phyloP scores from a whole-genome alignment of 1,140 invertebrate genomes.

The Pogonomyrmex barbatus region DNA sequence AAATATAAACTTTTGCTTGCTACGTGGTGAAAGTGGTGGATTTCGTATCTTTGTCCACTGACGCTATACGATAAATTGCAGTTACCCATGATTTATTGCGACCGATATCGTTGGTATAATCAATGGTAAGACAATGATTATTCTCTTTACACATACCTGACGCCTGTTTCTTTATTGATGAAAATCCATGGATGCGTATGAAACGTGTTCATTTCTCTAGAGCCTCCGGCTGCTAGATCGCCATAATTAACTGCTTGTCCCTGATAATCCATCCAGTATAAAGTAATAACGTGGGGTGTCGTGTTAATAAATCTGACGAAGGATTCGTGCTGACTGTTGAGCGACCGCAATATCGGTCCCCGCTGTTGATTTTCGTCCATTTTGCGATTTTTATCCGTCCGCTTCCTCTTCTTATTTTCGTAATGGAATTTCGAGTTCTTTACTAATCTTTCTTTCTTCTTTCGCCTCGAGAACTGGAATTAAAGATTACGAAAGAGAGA shows the following conservation, averaged over 20 bases:
- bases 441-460: constrained; percentile 46
- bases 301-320: constrained; percentile 90
- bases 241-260: constrained; percentile 88
- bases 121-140: background rate
- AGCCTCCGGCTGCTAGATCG: constrained; percentile 85
- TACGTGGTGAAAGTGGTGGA: background rate
- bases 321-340: constrained; percentile 84
- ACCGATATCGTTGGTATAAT: background rate
- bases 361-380: constrained; percentile 59
- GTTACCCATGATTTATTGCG: background rate
- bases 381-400: constrained; percentile 12
- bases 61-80: background rate
- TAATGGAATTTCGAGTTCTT: constrained; percentile 69
- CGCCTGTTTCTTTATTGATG: constrained; percentile 88
- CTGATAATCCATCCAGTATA: constrained; percentile 92
- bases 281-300: constrained; percentile 87
- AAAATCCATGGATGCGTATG: constrained; percentile 92
- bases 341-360: constrained; percentile 80
- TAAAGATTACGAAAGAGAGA: constrained; percentile 41
- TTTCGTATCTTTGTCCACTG: background rate
- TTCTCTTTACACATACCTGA: constrained; percentile 81
- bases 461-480: constrained; percentile 47
- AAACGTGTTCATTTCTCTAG: constrained; percentile 90
- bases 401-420: constrained; percentile 57
- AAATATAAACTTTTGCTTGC: background rate